phyloP scores from a whole-genome alignment of 2,888 invertebrate species.

The Tineola bisselliella region DNA sequence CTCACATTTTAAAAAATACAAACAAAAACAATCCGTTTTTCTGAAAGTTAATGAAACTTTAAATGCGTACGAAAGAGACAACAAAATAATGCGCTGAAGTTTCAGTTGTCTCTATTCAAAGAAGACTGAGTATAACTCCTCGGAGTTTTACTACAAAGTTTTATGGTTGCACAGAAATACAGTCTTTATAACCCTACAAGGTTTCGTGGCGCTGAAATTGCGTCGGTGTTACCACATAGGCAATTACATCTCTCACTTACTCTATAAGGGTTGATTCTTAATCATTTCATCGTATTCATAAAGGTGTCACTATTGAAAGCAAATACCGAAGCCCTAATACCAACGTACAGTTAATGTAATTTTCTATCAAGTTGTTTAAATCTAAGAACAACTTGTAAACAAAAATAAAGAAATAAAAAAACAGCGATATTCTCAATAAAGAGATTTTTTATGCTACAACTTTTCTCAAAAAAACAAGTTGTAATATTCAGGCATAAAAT shows the following conservation, averaged over 20 bases:
- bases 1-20: too few relatives aligned
- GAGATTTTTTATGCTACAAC: too few relatives aligned
- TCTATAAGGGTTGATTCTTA: background rate
- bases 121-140: background rate
- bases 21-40: too few relatives aligned
- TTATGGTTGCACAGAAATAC: conserved; percentile 2
- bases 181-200: conserved; percentile 6
- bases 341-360: too few relatives aligned
- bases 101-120: background rate
- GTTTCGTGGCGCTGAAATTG: conserved; percentile 2
- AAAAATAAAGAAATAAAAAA: too few relatives aligned
- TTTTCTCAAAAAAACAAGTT: background rate
- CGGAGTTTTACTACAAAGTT: conserved; percentile 4
- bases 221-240: conserved; percentile 5
- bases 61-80: too few relatives aligned
- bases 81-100: background rate
- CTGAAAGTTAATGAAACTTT: background rate
- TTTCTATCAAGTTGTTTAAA: too few relatives aligned
- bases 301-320: too few relatives aligned
- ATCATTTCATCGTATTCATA: too few relatives aligned
- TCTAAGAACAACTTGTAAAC: too few relatives aligned
- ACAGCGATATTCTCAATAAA: too few relatives aligned
- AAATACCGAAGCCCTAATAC: too few relatives aligned
- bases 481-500: background rate
- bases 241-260: conserved; percentile 6